These are phyloP conservation scores for Hybognathus amarus DNA, from an alignment of 2,797 vertebrate species.

Conservation along the genomic window DNA sequence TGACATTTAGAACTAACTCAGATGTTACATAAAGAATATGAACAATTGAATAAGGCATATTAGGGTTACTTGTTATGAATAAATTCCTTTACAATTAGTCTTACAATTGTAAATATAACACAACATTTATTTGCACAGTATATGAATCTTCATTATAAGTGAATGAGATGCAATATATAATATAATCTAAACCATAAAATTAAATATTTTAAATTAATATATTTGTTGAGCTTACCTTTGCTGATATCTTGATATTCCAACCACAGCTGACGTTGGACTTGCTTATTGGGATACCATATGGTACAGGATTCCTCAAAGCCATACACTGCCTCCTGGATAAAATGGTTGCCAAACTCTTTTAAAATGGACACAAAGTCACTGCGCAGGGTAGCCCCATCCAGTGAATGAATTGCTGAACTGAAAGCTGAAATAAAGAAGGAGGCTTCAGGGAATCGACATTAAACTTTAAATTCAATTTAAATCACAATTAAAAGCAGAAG, in stretches of 20 bases:
- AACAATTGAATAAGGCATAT: not conserved
- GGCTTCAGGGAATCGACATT: constrained; percentile 12
- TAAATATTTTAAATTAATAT: not conserved
- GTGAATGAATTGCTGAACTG: constrained; percentile 91
- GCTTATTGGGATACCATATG: constrained; percentile 98
- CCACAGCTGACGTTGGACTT: constrained; percentile 97
- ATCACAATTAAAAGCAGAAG: constrained; percentile 15
- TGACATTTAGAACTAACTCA: not conserved
- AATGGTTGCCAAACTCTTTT: constrained; percentile 96
- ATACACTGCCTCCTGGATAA: constrained; percentile 94
- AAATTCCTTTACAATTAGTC: too few species aligned
- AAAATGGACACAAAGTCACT: constrained; percentile 91
- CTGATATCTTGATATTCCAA: constrained; percentile 98
- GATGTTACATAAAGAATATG: not conserved
- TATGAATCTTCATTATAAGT: too few species aligned
- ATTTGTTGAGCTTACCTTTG: constrained; percentile 85
- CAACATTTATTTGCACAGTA: too few species aligned
- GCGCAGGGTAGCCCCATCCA: constrained; percentile 92
- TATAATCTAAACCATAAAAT: not conserved
- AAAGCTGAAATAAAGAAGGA: constrained; percentile 78
- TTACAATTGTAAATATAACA: too few species aligned
- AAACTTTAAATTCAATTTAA: constrained; percentile 18
- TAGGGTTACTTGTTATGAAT: not conserved
- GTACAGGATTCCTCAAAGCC: constrained; percentile 97
- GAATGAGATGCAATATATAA: not conserved